Conservation (phyloP, 1,140 invertebrate species). For the Atta texana region DNA sequence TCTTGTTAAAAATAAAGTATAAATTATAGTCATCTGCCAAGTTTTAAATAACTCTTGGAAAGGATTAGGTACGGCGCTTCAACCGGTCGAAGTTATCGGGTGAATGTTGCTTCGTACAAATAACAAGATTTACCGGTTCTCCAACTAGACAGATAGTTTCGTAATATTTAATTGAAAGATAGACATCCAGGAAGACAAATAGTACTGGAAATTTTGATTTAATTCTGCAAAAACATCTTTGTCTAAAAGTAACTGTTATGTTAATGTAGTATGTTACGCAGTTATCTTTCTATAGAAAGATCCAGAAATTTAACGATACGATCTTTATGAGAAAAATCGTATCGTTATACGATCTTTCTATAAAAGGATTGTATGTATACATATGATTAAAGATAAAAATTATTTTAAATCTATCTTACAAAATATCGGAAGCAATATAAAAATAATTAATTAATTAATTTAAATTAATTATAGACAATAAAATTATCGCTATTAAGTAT, state of each 20-base stretch:
- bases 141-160: background rate
- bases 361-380: too few species aligned
- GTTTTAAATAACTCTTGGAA: background rate
- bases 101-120: background rate
- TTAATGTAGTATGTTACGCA: background rate
- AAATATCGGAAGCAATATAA: background rate
- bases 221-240: background rate
- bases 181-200: background rate
- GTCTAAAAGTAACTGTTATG: background rate
- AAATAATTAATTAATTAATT: slow-evolving; percentile 18
- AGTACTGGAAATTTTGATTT: background rate
- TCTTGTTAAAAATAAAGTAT: background rate
- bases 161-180: background rate
- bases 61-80: background rate
- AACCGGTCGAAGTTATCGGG: background rate
- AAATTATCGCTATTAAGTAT: background rate
- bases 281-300: background rate
- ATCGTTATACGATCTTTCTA: too few species aligned
- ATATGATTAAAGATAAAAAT: background rate
- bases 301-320: too few species aligned
- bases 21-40: background rate
- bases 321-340: too few species aligned
- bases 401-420: background rate
- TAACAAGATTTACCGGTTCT: background rate
- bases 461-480: background rate